Conservation (phyloP, 1,140 invertebrate species). For the Tetramorium simillimum region DNA sequence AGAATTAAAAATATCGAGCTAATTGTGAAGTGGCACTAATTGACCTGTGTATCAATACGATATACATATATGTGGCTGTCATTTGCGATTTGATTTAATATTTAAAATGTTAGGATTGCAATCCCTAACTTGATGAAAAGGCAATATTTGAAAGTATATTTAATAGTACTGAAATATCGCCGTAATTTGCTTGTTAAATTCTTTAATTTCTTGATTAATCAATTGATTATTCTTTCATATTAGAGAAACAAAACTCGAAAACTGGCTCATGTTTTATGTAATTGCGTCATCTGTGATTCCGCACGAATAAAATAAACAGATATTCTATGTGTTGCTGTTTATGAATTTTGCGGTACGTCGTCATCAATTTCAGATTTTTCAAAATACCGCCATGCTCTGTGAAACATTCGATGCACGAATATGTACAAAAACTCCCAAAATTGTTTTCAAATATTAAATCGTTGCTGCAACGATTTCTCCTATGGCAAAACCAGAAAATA, state of each 20-base stretch:
- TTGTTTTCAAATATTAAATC: conserved; percentile 53
- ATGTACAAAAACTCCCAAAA: conserved; percentile 1
- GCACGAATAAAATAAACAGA: not conserved
- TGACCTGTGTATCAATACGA: not conserved
- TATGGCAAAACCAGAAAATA: conserved; percentile 6
- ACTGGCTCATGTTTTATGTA: not conserved
- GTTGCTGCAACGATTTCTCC: not conserved
- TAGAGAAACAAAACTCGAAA: not conserved
- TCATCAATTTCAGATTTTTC: conserved; percentile 20
- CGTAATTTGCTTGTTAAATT: not conserved
- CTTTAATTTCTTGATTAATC: not conserved
- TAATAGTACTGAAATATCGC: not conserved
- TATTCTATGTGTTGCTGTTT: not conserved
- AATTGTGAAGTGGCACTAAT: conserved; percentile 23
- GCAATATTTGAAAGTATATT: conserved; percentile 15
- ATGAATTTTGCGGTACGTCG: conserved; percentile 10
- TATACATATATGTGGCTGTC: not conserved
- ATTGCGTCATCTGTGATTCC: not conserved
- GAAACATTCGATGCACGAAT: not conserved
- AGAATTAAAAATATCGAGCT: conserved; percentile 31
- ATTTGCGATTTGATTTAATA: conserved; percentile 12
- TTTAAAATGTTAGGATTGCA: not conserved
- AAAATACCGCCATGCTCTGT: not conserved
- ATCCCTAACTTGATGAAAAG: not conserved
- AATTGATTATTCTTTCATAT: not conserved